Evolutionary conservation across 2,797 vertebrate species (phyloP).

Genomic region (Lepilemur ruficaudatus): DNA sequence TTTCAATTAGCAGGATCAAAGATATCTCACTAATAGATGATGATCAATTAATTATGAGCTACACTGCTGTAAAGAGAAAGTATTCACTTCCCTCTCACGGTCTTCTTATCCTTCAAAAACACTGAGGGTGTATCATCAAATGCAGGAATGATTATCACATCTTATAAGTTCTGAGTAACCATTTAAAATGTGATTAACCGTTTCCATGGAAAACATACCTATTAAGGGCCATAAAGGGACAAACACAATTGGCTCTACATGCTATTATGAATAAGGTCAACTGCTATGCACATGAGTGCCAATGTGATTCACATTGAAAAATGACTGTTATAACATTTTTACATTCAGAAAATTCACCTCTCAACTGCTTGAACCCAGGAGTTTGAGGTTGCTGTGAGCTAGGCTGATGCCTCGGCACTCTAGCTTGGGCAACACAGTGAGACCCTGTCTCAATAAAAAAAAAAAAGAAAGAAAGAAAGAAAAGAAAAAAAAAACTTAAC

Average conservation of each 20-base stretch:
- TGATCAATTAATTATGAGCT: constrained; percentile 58
- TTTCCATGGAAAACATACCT: constrained; percentile 29
- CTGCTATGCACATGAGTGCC: neutral
- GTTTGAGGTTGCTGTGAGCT: neutral
- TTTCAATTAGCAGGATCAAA: constrained; percentile 69
- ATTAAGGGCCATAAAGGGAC: constrained; percentile 13
- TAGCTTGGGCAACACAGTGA: neutral
- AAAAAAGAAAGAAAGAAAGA: neutral
- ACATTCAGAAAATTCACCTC: neutral
- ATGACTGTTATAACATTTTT: neutral
- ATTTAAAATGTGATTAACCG: constrained; percentile 32
- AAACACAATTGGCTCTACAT: neutral
- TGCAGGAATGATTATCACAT: neutral
- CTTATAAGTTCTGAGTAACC: constrained; percentile 5
- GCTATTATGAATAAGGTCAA: neutral
- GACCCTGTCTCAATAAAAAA: neutral
- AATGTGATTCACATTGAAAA: constrained; percentile 25
- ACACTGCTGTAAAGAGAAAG: constrained; percentile 44
- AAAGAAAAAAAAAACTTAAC: constrained; percentile 3
- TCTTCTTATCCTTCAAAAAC: constrained; percentile 42
- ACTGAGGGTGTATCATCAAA: neutral
- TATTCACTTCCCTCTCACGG: constrained; percentile 12
- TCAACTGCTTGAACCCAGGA: neutral
- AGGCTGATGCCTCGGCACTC: neutral
- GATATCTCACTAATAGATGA: constrained; percentile 49